phyloP scores from a whole-genome alignment of 2,888 invertebrate genomes.

The Bursaphelenchus okinawaensis region DNA sequence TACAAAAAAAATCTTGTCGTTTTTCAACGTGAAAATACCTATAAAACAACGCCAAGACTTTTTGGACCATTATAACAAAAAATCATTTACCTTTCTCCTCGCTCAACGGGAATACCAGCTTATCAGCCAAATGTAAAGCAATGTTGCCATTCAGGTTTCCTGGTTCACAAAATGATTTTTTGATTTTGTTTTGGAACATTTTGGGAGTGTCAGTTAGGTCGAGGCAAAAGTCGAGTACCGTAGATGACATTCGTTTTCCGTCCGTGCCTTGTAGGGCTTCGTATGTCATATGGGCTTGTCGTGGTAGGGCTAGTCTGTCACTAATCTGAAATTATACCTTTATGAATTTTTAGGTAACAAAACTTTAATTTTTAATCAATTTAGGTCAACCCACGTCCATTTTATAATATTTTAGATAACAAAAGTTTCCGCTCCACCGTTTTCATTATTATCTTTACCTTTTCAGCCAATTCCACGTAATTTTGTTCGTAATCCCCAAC shows the following conservation, averaged over 20 bases:
- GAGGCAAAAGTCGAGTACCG: slow-evolving; percentile 37
- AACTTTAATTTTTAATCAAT: too few species aligned
- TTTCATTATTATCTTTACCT: too few species aligned
- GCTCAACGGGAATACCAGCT: slow-evolving; percentile 42
- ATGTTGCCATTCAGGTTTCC: slow-evolving; percentile 47
- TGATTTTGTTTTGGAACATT: slow-evolving; percentile 46
- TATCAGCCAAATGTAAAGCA: slow-evolving; percentile 40
- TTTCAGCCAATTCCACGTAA: slow-evolving; percentile 21
- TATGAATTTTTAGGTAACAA: too few species aligned
- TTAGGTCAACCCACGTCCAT: too few species aligned
- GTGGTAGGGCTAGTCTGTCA: slow-evolving; percentile 11
- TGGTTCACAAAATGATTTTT: slow-evolving; percentile 53
- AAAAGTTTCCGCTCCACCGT: too few species aligned
- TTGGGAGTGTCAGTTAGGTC: slow-evolving; percentile 51
- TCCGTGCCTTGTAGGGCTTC: slow-evolving; percentile 11
- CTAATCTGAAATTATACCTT: slow-evolving; percentile 4
- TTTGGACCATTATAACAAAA: neutral
- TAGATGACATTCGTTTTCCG: slow-evolving; percentile 29
- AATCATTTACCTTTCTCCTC: slow-evolving; percentile 15
- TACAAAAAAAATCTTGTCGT: too few species aligned
- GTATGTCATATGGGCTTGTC: slow-evolving; percentile 15
- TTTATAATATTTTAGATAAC: too few species aligned
- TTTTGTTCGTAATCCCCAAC: slow-evolving; percentile 25
- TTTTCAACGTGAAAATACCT: too few species aligned
- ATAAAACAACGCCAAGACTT: neutral